These are phyloP conservation scores for Alauda arvensis DNA, from an alignment of 2,797 vertebrate genomes.

Conservation along the genomic window DNA sequence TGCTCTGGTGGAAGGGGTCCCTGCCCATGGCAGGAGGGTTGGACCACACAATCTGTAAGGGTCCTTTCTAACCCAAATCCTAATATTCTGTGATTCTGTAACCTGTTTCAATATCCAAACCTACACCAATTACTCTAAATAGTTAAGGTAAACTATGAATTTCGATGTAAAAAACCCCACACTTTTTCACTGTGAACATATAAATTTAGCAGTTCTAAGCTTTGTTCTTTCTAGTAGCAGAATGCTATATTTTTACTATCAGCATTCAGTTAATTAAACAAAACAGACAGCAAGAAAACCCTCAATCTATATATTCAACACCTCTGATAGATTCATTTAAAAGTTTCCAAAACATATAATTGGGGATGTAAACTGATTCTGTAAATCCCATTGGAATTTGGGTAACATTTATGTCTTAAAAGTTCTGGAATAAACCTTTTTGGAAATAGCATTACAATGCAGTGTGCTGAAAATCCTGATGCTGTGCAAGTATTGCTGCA, in stretches of 20 bases:
- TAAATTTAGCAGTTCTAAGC: not conserved
- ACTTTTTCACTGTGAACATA: not conserved
- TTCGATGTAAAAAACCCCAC: fast-evolving
- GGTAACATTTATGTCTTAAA: not conserved
- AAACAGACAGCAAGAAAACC: not conserved
- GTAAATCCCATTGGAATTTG: not conserved
- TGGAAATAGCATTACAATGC: not conserved
- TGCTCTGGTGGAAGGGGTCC: not conserved
- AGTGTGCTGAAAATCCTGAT: not conserved
- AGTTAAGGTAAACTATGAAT: not conserved
- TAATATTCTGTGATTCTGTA: not conserved
- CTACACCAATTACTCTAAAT: not conserved
- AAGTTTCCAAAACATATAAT: not conserved
- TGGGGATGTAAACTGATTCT: not conserved
- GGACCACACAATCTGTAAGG: not conserved
- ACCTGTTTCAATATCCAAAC: not conserved
- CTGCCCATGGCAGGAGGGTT: not conserved
- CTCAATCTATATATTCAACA: not conserved
- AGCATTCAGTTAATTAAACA: not conserved
- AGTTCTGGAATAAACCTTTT: not conserved
- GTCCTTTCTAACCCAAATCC: not conserved
- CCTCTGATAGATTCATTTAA: not conserved
- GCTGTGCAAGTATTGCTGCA: not conserved
- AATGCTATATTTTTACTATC: not conserved
- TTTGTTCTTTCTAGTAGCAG: not conserved